Evolutionary conservation across 1,140 invertebrate genomes (phyloP), one percentile per base, ranked within the genome.

Genomic region (Pseudoatta argentina): DNA sequence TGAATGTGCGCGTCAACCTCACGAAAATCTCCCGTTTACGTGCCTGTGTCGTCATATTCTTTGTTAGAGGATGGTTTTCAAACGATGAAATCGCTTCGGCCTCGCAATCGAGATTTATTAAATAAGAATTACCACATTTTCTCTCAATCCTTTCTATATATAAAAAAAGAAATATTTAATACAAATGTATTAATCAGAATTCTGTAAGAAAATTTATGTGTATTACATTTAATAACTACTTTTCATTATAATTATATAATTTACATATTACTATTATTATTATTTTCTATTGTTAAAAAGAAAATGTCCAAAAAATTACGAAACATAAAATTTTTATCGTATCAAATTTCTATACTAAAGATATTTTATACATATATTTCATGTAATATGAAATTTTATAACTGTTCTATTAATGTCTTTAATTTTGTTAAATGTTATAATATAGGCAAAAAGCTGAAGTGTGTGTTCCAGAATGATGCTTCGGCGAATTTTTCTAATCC

Each of bases 11-110:
- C 82, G 86, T 59, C 55, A 57, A 66, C 72, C 87, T 88, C 87
- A 86, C 39, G 76, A 87, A 91, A 89, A 91, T 85, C 63, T 67
- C 87, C 87, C 66, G 10, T 75, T 72, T 82, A 57, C 63, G 75
- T 51, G 55, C 34, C 39, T 18, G 21, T 87, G 82, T 89, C 67
- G 44, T 64, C 83, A 86, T 90, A 87, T 88, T 87, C 91, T 88
- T 86, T 57, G 75, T 48, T 73, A 82, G 88, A 81, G 89, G 87
- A 79, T 92, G 83, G 85, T 73, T 93, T 91, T 88, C 90, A 91
- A 92, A 90, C 86, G 89, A 88, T 92, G 83, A 93, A 93, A 93
- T 93, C 86, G 93, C 88, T 85, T 88, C 64, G 85, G 83, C 76
- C 21, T 48, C 75, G 71, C 87, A 72, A 87, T 86, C 69, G 72